Evolutionary conservation across 2,797 vertebrate species (phyloP), one percentile per base, ranked within the genome.

Genomic region (Micropoecilia bifurca): DNA sequence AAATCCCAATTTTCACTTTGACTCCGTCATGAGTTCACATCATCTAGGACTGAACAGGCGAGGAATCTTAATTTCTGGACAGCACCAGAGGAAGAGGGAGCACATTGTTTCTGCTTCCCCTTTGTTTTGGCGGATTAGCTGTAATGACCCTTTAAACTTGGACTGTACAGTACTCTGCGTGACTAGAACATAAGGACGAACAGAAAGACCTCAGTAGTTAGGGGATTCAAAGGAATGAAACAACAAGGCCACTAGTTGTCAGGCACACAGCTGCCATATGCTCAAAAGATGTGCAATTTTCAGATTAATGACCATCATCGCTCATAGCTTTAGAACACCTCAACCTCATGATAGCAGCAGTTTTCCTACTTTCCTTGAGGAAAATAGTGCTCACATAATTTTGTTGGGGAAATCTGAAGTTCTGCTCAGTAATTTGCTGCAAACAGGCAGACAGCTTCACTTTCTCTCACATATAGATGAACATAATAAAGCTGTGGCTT

Each of bases 121-220:
- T 88, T 93, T 94, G 94, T 95, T 95, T 94, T 81, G 83, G 81
- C 87, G 94, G 94, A 96, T 96, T 96, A 95, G 81, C 87, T 82
- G 87, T 95, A 96, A 96, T 95, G 91, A 93, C 91, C 92, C 92
- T 91, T 93, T 94, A 94, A 96, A 95, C 94, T 89, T 94, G 93
- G 90, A 89, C 55, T 89, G 89, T 91, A 92, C 94, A 92, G 92
- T 95, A 93, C 83, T 93, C 92, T 90, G 89, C 88, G 81, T 82
- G 76, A 84, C 90, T 92, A 78, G 80, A 87, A 88, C 89, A 94
- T 86, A 84, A 83, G 85, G 79, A 84, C 72, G 84, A 87, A 90
- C 77, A 81, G 85, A 89, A 91, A 80, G 82, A 92, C 88, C 74
- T 80, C 77, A 86, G 90, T 89, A 88, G 85, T 90, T 81, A 79